These are phyloP conservation scores for Tauraco hartlaubi DNA, from an alignment of 2,797 vertebrate genomes.

Conservation along the genomic window DNA sequence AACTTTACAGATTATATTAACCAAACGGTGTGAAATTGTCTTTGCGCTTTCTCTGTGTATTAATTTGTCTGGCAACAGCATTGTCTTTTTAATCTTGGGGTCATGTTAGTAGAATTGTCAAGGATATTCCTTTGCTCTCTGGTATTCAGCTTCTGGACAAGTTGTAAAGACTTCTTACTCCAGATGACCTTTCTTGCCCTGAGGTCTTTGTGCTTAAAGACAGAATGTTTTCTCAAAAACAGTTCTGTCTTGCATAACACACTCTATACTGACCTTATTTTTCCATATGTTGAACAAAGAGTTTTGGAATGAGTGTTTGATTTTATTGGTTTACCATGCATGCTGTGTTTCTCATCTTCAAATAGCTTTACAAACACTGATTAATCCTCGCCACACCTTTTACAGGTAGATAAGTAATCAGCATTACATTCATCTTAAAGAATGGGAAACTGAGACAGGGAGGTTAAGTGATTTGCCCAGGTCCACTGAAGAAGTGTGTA, in stretches of 20 bases:
- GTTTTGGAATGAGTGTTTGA: not conserved
- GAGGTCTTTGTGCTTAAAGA: not conserved
- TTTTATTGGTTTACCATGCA: not conserved
- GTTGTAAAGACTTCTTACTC: not conserved
- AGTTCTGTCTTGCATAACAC: not conserved
- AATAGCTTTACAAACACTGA: not conserved
- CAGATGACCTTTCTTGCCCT: not conserved
- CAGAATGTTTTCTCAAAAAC: not conserved
- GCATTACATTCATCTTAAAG: not conserved
- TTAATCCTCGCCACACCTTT: conserved; percentile 37
- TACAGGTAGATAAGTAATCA: conserved; percentile 6
- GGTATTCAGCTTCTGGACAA: not conserved
- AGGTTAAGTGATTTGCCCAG: conserved; percentile 48
- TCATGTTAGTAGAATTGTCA: not conserved
- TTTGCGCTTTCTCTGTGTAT: not conserved
- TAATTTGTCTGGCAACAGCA: not conserved
- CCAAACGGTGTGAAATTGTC: not conserved
- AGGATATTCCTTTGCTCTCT: not conserved
- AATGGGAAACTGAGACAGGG: not conserved
- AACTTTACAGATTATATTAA: not conserved
- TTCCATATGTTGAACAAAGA: not conserved
- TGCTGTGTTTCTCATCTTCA: not conserved
- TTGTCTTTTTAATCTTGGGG: not conserved
- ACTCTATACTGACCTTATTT: not conserved
- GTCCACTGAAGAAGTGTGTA: conserved; percentile 12